phyloP scores from a whole-genome alignment of 2,113 vertebrate species.

The Varanus salvator region DNA sequence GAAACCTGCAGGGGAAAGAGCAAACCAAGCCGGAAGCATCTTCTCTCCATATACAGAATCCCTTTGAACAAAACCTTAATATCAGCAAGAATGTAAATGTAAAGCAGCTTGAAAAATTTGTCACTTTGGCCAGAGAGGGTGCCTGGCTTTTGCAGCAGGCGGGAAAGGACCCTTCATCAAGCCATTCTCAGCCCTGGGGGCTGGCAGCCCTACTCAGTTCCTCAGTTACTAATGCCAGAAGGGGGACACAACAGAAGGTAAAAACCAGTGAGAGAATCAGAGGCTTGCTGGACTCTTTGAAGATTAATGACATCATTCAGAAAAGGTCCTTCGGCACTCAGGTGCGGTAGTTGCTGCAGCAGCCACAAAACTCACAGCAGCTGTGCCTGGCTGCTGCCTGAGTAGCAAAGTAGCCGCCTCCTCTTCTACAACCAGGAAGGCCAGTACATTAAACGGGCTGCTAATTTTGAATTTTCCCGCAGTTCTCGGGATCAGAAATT shows the following conservation, averaged over 20 bases:
- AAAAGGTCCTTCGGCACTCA: conserved; percentile 58
- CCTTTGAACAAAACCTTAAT: conserved; percentile 92
- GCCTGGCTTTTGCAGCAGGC: conserved; percentile 88
- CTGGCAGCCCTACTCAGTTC: conserved; percentile 85
- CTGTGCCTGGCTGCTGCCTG: not conserved
- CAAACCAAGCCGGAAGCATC: conserved; percentile 89
- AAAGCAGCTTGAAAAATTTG: conserved; percentile 88
- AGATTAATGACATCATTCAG: conserved; percentile 62
- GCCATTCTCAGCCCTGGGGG: conserved; percentile 79
- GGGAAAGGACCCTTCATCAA: conserved; percentile 35
- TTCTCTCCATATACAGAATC: conserved; percentile 95
- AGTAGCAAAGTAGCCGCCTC: conserved; percentile 15
- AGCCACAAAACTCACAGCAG: conserved; percentile 50
- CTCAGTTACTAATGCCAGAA: conserved; percentile 57
- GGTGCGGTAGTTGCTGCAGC: conserved; percentile 22
- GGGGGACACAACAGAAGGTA: conserved; percentile 68
- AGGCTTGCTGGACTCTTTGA: conserved; percentile 88
- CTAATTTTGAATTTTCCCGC: conserved; percentile 27
- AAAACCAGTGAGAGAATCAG: conserved; percentile 83
- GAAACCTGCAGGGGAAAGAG: conserved; percentile 85
- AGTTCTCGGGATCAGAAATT: conserved; percentile 25
- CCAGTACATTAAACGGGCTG: not conserved
- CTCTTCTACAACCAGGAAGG: conserved; percentile 17
- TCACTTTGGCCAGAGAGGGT: conserved; percentile 87
- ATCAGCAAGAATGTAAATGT: conserved; percentile 95